phyloP scores from a whole-genome alignment of 1,140 invertebrate species.

The Rhopalosiphum maidis region DNA sequence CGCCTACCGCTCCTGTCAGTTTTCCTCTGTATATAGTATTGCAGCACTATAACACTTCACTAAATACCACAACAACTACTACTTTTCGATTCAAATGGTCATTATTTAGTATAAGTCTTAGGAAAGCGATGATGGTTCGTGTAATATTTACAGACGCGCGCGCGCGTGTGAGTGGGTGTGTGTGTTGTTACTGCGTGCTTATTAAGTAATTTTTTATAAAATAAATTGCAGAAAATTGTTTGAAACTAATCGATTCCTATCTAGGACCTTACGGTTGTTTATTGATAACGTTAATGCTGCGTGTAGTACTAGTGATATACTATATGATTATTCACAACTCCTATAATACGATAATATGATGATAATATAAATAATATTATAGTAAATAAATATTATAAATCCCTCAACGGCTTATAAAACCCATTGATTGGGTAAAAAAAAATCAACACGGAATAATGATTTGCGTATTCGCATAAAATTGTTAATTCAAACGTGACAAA shows the following conservation, averaged over 20 bases:
- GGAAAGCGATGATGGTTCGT: background rate
- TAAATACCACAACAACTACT: background rate
- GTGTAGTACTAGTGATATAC: background rate
- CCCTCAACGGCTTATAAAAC: background rate
- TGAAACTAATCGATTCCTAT: background rate
- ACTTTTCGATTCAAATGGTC: slow-evolving; percentile 2
- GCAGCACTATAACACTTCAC: background rate
- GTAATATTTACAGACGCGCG: background rate
- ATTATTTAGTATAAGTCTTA: background rate
- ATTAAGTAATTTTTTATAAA: background rate
- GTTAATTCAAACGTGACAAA: slow-evolving; percentile 10
- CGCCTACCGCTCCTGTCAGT: background rate
- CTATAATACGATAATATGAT: background rate
- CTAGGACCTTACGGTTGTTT: background rate
- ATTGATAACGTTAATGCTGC: background rate
- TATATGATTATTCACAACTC: background rate
- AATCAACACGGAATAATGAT: background rate
- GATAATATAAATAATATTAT: background rate
- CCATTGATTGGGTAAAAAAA: too few species aligned
- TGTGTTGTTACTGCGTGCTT: background rate
- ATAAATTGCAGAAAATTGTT: background rate
- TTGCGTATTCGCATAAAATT: background rate
- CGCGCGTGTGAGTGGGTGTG: too few species aligned
- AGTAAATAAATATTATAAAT: background rate
- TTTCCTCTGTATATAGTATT: background rate